These are phyloP conservation scores for Sceloporus tristichus DNA, from an alignment of 2,113 vertebrate genomes.

Conservation along the genomic window DNA sequence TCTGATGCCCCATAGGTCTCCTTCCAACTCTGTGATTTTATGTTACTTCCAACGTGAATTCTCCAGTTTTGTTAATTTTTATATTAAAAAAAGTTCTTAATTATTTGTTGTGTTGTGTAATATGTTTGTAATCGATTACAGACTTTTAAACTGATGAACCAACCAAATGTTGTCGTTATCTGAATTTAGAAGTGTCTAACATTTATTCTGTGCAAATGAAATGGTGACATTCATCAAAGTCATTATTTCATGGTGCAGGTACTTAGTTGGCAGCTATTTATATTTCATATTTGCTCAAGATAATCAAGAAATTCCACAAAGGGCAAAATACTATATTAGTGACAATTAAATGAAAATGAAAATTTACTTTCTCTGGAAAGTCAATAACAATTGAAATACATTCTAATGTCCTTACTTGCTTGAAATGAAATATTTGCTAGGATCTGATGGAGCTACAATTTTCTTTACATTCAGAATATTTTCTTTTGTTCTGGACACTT, in stretches of 20 bases:
- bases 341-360: background rate
- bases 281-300: background rate
- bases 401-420: conserved; percentile 23
- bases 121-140: background rate
- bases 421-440: conserved; percentile 1
- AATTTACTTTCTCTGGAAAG: background rate
- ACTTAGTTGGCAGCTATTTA: background rate
- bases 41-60: no score
- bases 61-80: no score
- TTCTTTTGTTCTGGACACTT: conserved; percentile 33
- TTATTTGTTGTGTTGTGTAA: background rate
- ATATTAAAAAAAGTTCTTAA: background rate
- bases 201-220: background rate
- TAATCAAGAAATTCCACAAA: conserved; percentile 22
- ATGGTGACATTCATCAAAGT: background rate
- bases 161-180: no score
- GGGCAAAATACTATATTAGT: background rate
- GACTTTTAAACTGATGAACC: background rate
- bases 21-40: no score
- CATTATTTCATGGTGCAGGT: background rate
- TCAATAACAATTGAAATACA: conserved; percentile 1
- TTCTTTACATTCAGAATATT: conserved; percentile 20
- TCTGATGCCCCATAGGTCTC: no score
- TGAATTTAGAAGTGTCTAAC: background rate
- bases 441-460: conserved; percentile 11